Evolutionary conservation across 2,113 vertebrate species (phyloP), one percentile per base, ranked within the genome.

Genomic region (Calidris pygmaea): DNA sequence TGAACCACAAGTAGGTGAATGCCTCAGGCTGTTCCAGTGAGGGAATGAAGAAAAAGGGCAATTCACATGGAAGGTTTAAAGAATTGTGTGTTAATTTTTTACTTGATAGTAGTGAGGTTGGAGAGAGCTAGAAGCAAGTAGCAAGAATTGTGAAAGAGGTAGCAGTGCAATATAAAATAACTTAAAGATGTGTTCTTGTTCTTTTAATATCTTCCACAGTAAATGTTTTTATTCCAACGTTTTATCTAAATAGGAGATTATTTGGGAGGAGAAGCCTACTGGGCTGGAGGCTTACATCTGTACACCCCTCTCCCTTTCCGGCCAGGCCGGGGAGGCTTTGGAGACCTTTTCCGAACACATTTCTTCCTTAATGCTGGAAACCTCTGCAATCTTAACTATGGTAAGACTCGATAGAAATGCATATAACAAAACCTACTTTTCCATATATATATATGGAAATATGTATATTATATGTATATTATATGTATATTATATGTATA

Each of bases 311-410:
- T 99, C 13, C 99, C 99, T 29, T 99, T 99, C 97, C 98, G 99
- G 66, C 99, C 99, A 0, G 99, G 99, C 22, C 98, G 97, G 1
- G 99, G 99, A 0, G 98, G 99, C 58, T 99, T 99, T 12, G 99
- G 99, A 39, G 99, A 99, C 73, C 99, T 99, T 37, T 99, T 99
- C 95, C 97, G 99, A 70, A 99, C 98, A 4, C 99, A 99, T 91
- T 99, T 99, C 89, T 99, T 99, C 87, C 99, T 99, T 78, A 99
- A 99, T 21, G 99, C 99, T 5, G 99, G 99, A n/a, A 99, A 99
- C 95, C 98, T 99, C 88, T 99, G 99, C 98, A 99, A 99, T 95
- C 99, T 99, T 90, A 98, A 99, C 97, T 99, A 99, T 1, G 99
- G 99, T 99, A 88, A 98, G 98, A 62, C 47, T 15, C 29, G 6